phyloP scores from a whole-genome alignment of 1,140 invertebrate genomes.

The Drosophila pachea region DNA sequence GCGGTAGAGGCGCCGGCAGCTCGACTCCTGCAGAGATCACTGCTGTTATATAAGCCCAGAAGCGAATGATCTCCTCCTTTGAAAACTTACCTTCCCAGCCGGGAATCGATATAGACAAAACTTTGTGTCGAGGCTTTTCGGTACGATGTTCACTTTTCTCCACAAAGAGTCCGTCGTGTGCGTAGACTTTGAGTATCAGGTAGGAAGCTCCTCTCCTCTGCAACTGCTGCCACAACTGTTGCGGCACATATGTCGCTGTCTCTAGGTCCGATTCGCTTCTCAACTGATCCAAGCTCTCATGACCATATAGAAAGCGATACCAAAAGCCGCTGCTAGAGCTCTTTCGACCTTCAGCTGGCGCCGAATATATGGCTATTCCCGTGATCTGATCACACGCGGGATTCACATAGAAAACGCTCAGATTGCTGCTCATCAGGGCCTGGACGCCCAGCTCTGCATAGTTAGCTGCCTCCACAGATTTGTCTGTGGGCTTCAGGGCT shows the following conservation, averaged over 20 bases:
- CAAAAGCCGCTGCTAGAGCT: conserved; percentile 30
- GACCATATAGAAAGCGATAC: conserved; percentile 52
- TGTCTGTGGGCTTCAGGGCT: neutral
- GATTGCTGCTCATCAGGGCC: conserved; percentile 48
- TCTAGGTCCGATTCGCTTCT: conserved; percentile 39
- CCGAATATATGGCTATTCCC: conserved; percentile 57
- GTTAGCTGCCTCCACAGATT: conserved; percentile 25
- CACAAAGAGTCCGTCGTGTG: conserved; percentile 66
- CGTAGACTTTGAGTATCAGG: conserved; percentile 68
- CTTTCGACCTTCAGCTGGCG: neutral
- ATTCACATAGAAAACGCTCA: conserved; percentile 73
- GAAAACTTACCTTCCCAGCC: conserved; percentile 53
- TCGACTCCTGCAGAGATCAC: conserved; percentile 24
- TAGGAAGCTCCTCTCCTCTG: conserved; percentile 13
- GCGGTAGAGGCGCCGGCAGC: conserved; percentile 45
- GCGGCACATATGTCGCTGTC: conserved; percentile 56
- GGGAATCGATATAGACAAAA: conserved; percentile 68
- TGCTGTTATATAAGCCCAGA: neutral
- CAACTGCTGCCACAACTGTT: conserved; percentile 41
- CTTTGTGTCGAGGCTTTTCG: conserved; percentile 48
- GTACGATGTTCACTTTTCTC: conserved; percentile 31
- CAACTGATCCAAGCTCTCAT: conserved; percentile 42
- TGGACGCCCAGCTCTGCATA: conserved; percentile 48
- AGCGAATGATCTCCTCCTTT: neutral
- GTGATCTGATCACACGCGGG: conserved; percentile 56